These are phyloP conservation scores for Mamestra configurata DNA, from an alignment of 1,140 invertebrate genomes.

Conservation along the genomic window DNA sequence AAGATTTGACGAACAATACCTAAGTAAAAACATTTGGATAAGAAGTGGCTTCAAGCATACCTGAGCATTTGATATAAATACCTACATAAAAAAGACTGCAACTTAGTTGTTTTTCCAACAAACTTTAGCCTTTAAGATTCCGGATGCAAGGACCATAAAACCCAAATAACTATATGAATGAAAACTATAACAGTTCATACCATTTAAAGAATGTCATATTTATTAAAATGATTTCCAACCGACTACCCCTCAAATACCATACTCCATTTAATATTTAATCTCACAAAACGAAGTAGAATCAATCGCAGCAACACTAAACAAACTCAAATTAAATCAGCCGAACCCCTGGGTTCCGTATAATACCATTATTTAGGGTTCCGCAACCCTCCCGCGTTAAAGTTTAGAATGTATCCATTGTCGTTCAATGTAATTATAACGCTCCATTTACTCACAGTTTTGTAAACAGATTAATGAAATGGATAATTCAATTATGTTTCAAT, in stretches of 20 bases:
- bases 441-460: constrained; percentile 67
- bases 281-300: constrained; percentile 27
- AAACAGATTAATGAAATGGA: constrained; percentile 59
- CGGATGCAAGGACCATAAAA: too few species aligned
- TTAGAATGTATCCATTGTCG: constrained; percentile 31
- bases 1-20: too few species aligned
- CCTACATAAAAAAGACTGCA: too few species aligned
- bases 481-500: constrained; percentile 46
- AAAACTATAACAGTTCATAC: not conserved
- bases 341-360: constrained; percentile 59
- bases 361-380: constrained; percentile 64
- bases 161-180: too few species aligned
- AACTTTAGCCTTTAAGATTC: too few species aligned
- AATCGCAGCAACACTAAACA: constrained; percentile 57
- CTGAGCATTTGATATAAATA: too few species aligned
- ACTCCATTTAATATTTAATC: constrained; percentile 25
- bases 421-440: constrained; percentile 67
- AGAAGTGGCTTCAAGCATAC: too few species aligned
- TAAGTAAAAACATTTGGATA: too few species aligned
- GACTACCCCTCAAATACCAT: constrained; percentile 9
- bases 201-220: not conserved
- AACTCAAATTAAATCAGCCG: constrained; percentile 60
- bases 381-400: constrained; percentile 47
- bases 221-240: not conserved
- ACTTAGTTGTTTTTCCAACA: too few species aligned